Percentiles rank a stretch among this genome's conserved stretches.
These are phyloP conservation scores for Drosophila gaucha DNA, from an alignment of 2,888 invertebrate genomes.

Conservation along the genomic window DNA sequence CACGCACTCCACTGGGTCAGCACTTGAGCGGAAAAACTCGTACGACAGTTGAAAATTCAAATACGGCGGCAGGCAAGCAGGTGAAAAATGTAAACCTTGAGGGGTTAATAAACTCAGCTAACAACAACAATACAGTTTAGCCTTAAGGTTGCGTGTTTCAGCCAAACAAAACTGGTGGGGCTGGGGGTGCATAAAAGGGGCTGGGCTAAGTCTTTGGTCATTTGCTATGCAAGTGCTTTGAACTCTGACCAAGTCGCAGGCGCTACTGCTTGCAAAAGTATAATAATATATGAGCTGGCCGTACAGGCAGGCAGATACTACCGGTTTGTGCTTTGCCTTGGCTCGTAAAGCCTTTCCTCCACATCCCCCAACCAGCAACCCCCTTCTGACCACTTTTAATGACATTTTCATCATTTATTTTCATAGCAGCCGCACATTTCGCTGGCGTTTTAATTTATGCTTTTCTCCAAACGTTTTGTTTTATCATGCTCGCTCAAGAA, in stretches of 20 bases:
- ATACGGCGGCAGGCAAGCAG: slow-evolving; percentile 40
- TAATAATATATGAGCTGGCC: slow-evolving; percentile 1
- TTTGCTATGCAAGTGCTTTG: slow-evolving; percentile 67
- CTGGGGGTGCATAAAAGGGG: slow-evolving; percentile 5
- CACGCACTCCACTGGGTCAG: slow-evolving; percentile 60
- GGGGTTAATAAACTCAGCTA: slow-evolving; percentile 75
- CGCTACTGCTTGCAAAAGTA: slow-evolving; percentile 23
- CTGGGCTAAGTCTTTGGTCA: slow-evolving; percentile 52
- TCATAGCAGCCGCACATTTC: slow-evolving; percentile 57
- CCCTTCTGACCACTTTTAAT: slow-evolving; percentile 31
- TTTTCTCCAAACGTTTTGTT: slow-evolving; percentile 50
- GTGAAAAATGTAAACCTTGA: slow-evolving; percentile 50
- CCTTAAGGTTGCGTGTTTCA: slow-evolving; percentile 78
- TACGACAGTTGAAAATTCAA: slow-evolving; percentile 36
- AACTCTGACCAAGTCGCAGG: slow-evolving; percentile 44
- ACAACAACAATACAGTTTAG: slow-evolving; percentile 49
- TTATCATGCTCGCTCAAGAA: neutral
- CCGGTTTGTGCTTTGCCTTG: slow-evolving; percentile 25
- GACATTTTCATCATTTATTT: slow-evolving; percentile 72
- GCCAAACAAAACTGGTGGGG: slow-evolving; percentile 44
- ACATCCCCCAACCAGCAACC: too few relatives aligned
- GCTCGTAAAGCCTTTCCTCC: slow-evolving; percentile 1
- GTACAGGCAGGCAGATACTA: neutral
- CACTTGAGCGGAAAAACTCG: slow-evolving; percentile 61
- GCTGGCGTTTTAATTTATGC: slow-evolving; percentile 59